A percentile compares a stretch with the other conserved stretches of the same genome.
Conservation (phyloP, 2,888 invertebrate genomes). For the Lordiphosa andalusiaca region DNA sequence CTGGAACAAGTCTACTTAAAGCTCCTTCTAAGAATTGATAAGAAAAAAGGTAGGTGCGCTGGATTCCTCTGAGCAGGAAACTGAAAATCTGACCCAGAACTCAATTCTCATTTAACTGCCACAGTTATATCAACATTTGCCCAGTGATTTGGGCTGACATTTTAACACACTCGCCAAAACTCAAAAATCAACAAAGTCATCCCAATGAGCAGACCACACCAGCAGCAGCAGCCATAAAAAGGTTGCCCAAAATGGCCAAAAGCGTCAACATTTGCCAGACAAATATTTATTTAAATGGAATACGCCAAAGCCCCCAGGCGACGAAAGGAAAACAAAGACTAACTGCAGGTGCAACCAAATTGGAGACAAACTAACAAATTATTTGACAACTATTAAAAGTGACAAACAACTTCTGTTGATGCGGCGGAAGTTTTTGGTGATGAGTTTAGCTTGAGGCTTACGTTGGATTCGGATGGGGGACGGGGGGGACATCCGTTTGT, state of each 20-base stretch:
- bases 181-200: conserved; percentile 17
- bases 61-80: too few species aligned
- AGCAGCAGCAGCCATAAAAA: conserved; percentile 37
- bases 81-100: conserved; percentile 17
- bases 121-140: conserved; percentile 32
- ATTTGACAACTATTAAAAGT: conserved; percentile 1
- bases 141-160: conserved; percentile 22
- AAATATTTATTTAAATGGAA: conserved; percentile 16
- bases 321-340: conserved; percentile 8
- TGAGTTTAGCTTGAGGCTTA: conserved; percentile 28
- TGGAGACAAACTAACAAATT: conserved; percentile 25
- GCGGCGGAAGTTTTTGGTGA: conserved; percentile 47
- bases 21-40: too few species aligned
- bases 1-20: too few species aligned
- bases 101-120: conserved; percentile 22
- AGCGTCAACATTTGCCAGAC: conserved; percentile 30
- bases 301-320: conserved; percentile 15
- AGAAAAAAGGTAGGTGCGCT: too few species aligned
- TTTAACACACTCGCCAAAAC: conserved; percentile 36
- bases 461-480: conserved; percentile 5
- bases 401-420: conserved; percentile 5
- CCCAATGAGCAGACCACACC: conserved; percentile 10
- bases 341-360: conserved; percentile 39
- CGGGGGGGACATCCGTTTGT: conserved; percentile 36
- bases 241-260: conserved; percentile 29